Evolutionary conservation across 1,140 invertebrate species (phyloP), one percentile per base, ranked within the genome.

Genomic region (Oncopeltus fasciatus): DNA sequence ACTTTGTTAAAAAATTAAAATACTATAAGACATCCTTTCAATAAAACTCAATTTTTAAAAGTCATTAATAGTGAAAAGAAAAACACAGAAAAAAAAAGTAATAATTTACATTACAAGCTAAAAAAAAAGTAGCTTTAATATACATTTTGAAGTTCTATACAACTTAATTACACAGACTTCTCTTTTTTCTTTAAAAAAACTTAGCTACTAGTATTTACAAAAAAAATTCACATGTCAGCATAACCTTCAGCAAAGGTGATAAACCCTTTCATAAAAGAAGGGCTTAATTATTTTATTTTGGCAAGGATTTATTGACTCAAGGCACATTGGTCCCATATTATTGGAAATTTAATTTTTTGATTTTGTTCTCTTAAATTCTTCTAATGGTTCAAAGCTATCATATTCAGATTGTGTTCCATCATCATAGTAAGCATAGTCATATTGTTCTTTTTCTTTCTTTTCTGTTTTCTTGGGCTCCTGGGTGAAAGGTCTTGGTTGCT

Each of bases 391-490:
- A 20, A 66, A 53, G 26, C 59, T 62, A 62, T 70, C 69, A 57
- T 70, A 69, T 59, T 70, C 68, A n/a, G 66, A 57, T 24, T 63
- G 63, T 14, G 64, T 59, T 16, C 63, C 67, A 53, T 63, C 65
- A 59, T 70, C 69, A 59, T 70, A 70, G 51, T 70, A 70, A 18
- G 69, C 69, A 44, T 70, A 70, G 60, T 70, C 69, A 20, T 70
- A 70, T 14, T 68, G 65, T 31, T 60, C 57, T 43, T 65, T 66
- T 44, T 68, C 63, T 67, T 66, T 63, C 31, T 58, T 59, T 57
- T 56, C 27, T 24, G 21, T 24, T 26, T 53, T 53, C 31, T 53
- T 31, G 43, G 44, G 57, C 33, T 57, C 20, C n/a, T 57, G 46
- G 24, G 60, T 65, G 60, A 57, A 64, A 16, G 63, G 31, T 27